Evolutionary conservation across 1,140 invertebrate genomes (phyloP).

Genomic region (Platyscapa corneri): DNA sequence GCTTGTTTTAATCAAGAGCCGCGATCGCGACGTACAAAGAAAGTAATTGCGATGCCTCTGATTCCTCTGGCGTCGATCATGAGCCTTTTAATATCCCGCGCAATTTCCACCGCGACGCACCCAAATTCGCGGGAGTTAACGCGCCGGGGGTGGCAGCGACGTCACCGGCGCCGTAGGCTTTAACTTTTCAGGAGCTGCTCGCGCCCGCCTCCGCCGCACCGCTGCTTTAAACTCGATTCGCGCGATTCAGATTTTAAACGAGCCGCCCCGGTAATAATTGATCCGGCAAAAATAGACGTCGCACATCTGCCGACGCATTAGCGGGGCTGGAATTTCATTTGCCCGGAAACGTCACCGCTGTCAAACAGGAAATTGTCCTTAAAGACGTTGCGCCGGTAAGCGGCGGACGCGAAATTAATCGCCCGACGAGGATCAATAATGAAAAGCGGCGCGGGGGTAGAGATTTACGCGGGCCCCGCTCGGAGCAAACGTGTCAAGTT

Average conservation of each 20-base stretch:
- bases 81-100: conserved; percentile 50
- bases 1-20: conserved; percentile 50
- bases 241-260: conserved; percentile 20
- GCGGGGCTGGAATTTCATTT: conserved; percentile 11
- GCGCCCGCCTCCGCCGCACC: too few relatives aligned
- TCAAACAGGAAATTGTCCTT: conserved; percentile 20
- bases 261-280: neutral
- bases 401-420: conserved; percentile 16
- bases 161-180: neutral
- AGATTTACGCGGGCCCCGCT: neutral
- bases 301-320: neutral
- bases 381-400: neutral
- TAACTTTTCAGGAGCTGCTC: too few relatives aligned
- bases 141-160: too few relatives aligned
- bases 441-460: neutral
- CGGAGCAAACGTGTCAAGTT: conserved; percentile 20
- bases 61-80: conserved; percentile 29
- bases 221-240: conserved; percentile 28
- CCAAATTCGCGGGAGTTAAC: too few relatives aligned
- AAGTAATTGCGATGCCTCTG: conserved; percentile 30
- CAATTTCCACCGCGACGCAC: conserved; percentile 44
- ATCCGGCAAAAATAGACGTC: conserved; percentile 8
- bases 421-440: conserved; percentile 34
- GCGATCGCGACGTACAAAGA: conserved; percentile 1
- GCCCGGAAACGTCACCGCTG: conserved; percentile 21